A percentile compares a stretch with the other conserved stretches of the same genome.
Evolutionary conservation across 2,113 vertebrate genomes (phyloP).

Genomic region (Gavia stellata): DNA sequence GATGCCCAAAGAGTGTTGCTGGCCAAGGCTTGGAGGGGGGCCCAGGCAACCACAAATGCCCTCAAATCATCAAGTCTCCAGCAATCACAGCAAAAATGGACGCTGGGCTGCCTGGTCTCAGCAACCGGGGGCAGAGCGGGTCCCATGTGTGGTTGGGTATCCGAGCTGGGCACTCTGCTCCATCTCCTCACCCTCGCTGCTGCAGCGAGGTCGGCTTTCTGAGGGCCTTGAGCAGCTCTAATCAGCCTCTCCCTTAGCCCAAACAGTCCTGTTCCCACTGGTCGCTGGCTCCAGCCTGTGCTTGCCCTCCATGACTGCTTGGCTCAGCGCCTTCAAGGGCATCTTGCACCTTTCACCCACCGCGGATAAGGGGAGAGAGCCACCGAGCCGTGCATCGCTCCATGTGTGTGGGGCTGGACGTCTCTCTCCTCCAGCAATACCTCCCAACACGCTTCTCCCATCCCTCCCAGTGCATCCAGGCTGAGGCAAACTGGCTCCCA

Average conservation of each 20-base stretch:
- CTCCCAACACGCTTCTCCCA: background rate
- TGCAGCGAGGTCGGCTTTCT: background rate
- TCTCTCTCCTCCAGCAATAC: background rate
- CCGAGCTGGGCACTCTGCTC: background rate
- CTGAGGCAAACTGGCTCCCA: background rate
- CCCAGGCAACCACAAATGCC: background rate
- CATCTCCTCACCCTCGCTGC: background rate
- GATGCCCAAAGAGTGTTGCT: background rate
- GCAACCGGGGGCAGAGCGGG: fast-evolving
- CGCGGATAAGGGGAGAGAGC: background rate
- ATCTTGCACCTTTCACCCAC: background rate
- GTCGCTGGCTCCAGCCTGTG: background rate
- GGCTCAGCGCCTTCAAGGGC: fast-evolving
- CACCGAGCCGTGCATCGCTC: background rate
- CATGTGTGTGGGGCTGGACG: background rate
- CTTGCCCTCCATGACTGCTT: background rate
- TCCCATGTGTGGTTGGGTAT: too few species aligned
- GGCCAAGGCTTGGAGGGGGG: background rate
- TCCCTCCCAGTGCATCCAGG: background rate
- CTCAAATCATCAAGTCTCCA: background rate
- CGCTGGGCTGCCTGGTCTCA: background rate
- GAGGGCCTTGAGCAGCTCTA: constrained; percentile 3
- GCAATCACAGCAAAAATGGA: background rate
- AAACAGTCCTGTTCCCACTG: background rate
- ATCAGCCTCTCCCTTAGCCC: background rate